Conservation (phyloP, 1,140 invertebrate genomes). For the Sycophila sp. region DNA sequence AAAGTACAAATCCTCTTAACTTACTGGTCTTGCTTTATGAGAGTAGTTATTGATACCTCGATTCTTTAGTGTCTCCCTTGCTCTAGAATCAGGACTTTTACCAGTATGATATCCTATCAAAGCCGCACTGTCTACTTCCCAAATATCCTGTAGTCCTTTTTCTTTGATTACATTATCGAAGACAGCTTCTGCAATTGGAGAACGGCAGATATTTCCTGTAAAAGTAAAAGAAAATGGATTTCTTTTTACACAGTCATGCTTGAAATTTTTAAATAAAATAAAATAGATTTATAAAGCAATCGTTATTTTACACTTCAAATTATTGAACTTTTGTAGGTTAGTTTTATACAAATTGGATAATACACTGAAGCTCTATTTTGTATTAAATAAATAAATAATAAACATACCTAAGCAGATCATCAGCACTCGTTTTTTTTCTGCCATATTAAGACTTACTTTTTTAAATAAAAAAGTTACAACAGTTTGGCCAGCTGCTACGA, state of each 20-base stretch:
- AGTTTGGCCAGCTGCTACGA: too few species aligned
- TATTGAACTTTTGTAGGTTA: too few species aligned
- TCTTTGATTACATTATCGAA: conserved; percentile 79
- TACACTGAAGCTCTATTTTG: too few species aligned
- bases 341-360: too few species aligned
- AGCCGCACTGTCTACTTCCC: conserved; percentile 90
- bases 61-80: conserved; percentile 75
- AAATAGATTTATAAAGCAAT: too few species aligned
- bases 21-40: conserved; percentile 81
- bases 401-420: conserved; percentile 68
- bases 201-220: conserved; percentile 92
- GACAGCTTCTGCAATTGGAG: conserved; percentile 92
- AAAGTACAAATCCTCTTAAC: conserved; percentile 8
- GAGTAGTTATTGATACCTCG: conserved; percentile 75
- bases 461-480: too few species aligned
- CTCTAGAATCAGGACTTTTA: conserved; percentile 80
- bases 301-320: too few species aligned
- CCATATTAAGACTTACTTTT: too few species aligned
- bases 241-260: too few species aligned
- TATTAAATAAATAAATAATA: too few species aligned
- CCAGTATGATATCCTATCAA: conserved; percentile 87
- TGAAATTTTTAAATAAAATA: too few species aligned
- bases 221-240: too few species aligned
- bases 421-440: conserved; percentile 59
- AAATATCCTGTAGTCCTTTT: conserved; percentile 70